Conservation (phyloP, 2,888 invertebrate species). For the Helobdella robusta region DNA sequence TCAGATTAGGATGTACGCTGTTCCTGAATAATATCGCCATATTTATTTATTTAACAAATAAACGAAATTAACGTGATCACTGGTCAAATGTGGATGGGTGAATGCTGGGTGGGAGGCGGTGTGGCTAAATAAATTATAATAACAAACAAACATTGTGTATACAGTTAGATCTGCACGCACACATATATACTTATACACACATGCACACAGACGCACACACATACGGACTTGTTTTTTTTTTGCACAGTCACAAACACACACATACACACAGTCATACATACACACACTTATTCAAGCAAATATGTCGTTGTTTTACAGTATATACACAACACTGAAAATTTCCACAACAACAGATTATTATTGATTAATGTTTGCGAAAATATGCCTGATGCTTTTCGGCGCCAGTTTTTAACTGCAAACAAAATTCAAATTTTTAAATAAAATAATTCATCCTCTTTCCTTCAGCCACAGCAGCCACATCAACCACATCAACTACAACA, state of each 20-base stretch:
- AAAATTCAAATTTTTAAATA: too few relatives aligned
- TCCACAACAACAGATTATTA: neutral
- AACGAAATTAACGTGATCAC: neutral
- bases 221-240: neutral
- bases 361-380: neutral
- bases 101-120: neutral
- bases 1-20: too few relatives aligned
- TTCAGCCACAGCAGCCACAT: too few relatives aligned
- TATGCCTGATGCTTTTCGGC: neutral
- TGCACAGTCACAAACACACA: neutral
- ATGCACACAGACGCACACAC: neutral
- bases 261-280: slow-evolving; percentile 2
- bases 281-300: slow-evolving; percentile 10
- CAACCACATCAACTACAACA: too few relatives aligned
- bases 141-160: neutral
- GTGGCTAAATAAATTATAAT: neutral
- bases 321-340: neutral
- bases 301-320: neutral
- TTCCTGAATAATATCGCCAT: too few relatives aligned
- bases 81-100: neutral
- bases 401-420: neutral
- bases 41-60: too few relatives aligned
- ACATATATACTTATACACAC: neutral
- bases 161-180: neutral
- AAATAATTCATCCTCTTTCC: too few relatives aligned